phyloP scores from a whole-genome alignment of 1,140 invertebrate species.

The Aphaenogaster floridana region DNA sequence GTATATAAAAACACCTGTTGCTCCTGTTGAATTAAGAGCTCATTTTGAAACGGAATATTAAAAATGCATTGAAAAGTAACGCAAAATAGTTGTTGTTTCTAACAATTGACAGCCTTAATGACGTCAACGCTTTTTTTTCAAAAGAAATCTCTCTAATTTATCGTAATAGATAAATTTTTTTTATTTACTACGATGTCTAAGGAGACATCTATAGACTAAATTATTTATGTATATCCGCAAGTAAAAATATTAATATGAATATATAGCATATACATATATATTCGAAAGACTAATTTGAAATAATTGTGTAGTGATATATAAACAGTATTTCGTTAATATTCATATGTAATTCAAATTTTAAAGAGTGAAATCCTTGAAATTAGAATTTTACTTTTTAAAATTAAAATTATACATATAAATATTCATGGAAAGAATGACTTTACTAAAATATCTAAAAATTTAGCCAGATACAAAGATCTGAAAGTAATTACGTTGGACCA shows the following conservation, averaged over 20 bases:
- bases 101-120: background rate
- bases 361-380: too few species aligned
- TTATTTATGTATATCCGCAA: background rate
- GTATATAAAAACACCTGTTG: constrained; percentile 12
- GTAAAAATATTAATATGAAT: background rate
- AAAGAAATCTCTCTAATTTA: background rate
- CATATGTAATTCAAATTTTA: too few species aligned
- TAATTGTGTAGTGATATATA: background rate
- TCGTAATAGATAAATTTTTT: background rate
- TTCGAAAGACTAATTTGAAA: background rate
- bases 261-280: background rate
- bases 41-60: constrained; percentile 7
- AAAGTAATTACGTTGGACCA: too few species aligned
- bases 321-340: background rate
- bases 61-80: background rate
- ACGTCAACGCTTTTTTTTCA: background rate
- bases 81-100: background rate
- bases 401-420: too few species aligned
- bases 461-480: too few species aligned
- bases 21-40: background rate
- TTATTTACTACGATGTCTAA: background rate
- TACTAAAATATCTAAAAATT: too few species aligned
- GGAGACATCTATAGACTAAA: background rate
- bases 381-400: too few species aligned
- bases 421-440: too few species aligned